Evolutionary conservation across 2,113 vertebrate species (phyloP), one percentile per base, ranked within the genome.

Genomic region (Chrysemys picta): DNA sequence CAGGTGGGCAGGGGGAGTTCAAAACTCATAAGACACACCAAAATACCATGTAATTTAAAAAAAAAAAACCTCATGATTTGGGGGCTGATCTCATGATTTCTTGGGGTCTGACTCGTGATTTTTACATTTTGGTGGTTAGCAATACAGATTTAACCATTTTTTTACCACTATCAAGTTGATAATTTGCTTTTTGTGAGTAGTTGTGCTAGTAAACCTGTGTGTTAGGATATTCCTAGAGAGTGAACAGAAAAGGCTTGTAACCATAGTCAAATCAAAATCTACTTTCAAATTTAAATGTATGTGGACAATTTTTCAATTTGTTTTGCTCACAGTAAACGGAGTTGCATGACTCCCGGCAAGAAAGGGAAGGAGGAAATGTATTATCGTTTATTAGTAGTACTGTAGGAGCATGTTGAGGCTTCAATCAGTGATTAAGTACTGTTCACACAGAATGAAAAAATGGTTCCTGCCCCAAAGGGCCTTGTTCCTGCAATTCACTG

Each of bases 401-500:
- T 47, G 19, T 86, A 29, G 11, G 4, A 84, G 8, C 1, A 0
- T 21, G 6, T 80, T 91, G 54, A 93, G 52, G 21, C 21, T 78
- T 47, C 16, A 1, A 57, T 57, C 76, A 13, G 22, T 80, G 90
- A 89, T 76, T 14, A 56, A 89, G 79, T 13, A 47, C 47, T 85
- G 21, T 45, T 56, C 80, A 85, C 24, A 79, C 45, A 5, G 6
- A 85, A 82, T 65, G 82, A 87, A 69, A 69, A 93, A 95, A 91
- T 56, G 90, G 83, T 72, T 78, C 62, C 94, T 91, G 3, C 87
- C 45, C 72, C 83, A 86, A 92, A 93, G 80, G 82, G 65, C 81
- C 94, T 93, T 94, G 35, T 2, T 42, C 62, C 35, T 57, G 29
- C 6, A 75, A 82, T 69, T 69, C 65, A 69, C 65, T 69, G 57